phyloP scores from a whole-genome alignment of 2,113 vertebrate genomes.

The Galeopterus variegatus region DNA sequence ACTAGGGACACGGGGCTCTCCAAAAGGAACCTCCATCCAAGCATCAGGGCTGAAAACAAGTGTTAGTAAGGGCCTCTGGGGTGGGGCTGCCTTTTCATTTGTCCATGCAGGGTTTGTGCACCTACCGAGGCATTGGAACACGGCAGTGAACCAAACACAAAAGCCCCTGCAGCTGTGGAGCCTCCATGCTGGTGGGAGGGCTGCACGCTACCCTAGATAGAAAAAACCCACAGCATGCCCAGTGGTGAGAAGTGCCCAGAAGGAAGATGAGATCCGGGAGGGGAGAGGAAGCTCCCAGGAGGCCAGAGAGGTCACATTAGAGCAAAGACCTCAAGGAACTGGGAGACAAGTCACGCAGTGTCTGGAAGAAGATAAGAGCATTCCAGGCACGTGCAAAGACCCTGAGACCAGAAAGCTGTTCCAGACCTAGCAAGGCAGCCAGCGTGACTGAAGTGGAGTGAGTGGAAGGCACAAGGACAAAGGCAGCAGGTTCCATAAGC shows the following conservation, averaged over 20 bases:
- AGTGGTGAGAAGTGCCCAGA: fast-evolving
- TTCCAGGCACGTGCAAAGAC: neutral
- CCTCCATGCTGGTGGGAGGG: fast-evolving
- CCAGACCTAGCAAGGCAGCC: neutral
- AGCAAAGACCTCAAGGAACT: neutral
- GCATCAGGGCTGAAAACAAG: neutral
- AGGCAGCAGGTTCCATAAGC: neutral
- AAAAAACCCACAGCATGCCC: fast-evolving
- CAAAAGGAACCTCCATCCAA: neutral
- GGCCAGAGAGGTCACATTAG: neutral
- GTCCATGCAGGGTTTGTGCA: neutral
- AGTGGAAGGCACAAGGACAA: neutral
- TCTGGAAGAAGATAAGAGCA: neutral
- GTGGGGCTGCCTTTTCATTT: neutral
- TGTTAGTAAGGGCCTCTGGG: neutral
- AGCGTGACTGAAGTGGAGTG: fast-evolving
- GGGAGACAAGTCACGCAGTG: fast-evolving
- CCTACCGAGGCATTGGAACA: neutral
- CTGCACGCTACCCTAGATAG: neutral
- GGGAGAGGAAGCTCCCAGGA: neutral
- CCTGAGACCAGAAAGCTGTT: neutral
- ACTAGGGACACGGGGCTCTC: fast-evolving
- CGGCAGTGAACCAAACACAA: neutral
- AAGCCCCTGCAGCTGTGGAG: neutral
- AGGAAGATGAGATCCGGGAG: neutral